Percentiles rank a stretch among this genome's conserved stretches.
These are phyloP conservation scores for Sphaerophoria taeniata DNA, from an alignment of 2,888 invertebrate species.

Conservation along the genomic window DNA sequence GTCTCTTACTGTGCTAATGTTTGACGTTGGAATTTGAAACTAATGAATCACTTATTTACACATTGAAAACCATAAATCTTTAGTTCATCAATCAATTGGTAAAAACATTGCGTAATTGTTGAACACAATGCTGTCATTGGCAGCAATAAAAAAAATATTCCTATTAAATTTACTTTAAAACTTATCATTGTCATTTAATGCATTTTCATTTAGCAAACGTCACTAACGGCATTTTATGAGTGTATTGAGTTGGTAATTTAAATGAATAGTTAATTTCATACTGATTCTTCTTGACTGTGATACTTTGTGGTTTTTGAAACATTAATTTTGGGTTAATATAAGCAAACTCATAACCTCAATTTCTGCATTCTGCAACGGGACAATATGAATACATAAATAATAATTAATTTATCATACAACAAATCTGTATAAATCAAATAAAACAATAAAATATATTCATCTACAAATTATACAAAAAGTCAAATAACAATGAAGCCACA, in stretches of 20 bases:
- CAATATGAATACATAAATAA: constrained; percentile 13
- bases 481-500: neutral
- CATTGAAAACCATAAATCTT: neutral
- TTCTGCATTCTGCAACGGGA: neutral
- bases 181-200: neutral
- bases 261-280: neutral
- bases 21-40: neutral
- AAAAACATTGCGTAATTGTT: constrained; percentile 1
- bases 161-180: neutral
- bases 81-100: constrained; percentile 20
- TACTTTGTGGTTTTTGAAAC: too few species aligned
- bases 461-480: neutral
- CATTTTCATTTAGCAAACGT: neutral
- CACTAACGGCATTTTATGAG: too few species aligned
- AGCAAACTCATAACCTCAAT: too few species aligned
- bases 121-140: neutral
- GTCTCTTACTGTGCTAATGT: too few species aligned
- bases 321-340: too few species aligned
- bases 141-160: constrained; percentile 1
- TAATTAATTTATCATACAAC: neutral
- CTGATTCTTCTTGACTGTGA: too few species aligned
- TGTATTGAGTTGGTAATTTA: neutral
- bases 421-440: too few species aligned
- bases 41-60: constrained; percentile 21
- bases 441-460: neutral